Conservation (phyloP, 1,140 invertebrate species). For the Brachionus calyciflorus region DNA sequence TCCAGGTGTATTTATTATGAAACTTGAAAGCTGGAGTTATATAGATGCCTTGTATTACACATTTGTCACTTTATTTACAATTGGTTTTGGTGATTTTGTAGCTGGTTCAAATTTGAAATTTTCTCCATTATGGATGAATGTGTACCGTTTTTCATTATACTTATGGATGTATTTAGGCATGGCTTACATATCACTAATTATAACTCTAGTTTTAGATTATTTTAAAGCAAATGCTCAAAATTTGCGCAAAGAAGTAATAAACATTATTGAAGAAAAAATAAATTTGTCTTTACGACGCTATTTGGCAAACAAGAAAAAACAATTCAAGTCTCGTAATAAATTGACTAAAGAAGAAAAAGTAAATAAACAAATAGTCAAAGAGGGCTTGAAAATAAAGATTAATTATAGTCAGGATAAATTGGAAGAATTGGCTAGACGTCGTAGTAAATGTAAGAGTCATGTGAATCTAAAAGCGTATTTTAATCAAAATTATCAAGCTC, state of each 20-base stretch:
- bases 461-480: conserved; percentile 11
- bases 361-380: conserved; percentile 6
- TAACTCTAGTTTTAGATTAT: conserved; percentile 11
- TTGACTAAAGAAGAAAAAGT: neutral
- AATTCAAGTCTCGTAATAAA: neutral
- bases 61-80: conserved; percentile 95
- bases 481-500: neutral
- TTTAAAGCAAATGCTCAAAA: conserved; percentile 29
- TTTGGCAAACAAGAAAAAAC: neutral
- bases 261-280: conserved; percentile 23
- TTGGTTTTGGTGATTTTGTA: conserved; percentile 70
- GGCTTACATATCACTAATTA: conserved; percentile 22
- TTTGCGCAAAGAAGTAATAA: conserved; percentile 5
- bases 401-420: conserved; percentile 16
- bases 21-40: conserved; percentile 87
- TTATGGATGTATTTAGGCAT: conserved; percentile 33
- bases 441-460: neutral
- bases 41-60: conserved; percentile 98
- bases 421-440: neutral
- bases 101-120: conserved; percentile 48
- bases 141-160: neutral
- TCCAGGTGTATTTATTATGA: conserved; percentile 91
- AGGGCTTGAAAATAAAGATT: conserved; percentile 14
- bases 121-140: neutral
- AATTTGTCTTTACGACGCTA: conserved; percentile 6